Evolutionary conservation across 2,888 invertebrate genomes (phyloP), one percentile per base, ranked within the genome.

Genomic region (Cabera pusaria): DNA sequence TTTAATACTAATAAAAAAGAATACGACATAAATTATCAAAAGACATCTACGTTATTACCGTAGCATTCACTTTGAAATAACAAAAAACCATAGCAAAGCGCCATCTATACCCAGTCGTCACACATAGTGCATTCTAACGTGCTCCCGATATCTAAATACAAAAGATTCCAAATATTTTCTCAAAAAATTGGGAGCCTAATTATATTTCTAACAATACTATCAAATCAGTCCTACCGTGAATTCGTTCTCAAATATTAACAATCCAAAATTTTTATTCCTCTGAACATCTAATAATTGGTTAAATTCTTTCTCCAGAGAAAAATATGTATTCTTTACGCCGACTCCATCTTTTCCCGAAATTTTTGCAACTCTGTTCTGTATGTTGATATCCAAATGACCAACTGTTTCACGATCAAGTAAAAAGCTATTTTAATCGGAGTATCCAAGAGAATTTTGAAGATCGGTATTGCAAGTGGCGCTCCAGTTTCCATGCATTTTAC

Each of bases 191-290:
- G 19, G 31, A 44, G 39, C 21, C 26, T 44, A 19, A 22, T 6
- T 22, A 21, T 23, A 31, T 20, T 28, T 40, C 19, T 41, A 41
- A 27, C 46, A 47, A 47, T 41, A 47, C 44, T 44, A 45, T 35
- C 14, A 33, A 32, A 41, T 50, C 52, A 46, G 50, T 52, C 48
- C 52, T 50, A 52, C 42, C 19, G 27, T 40, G 40, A 40, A 40
- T 40, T 43, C 39, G 14, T 38, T 40, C 22, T 21, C 34, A 34
- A 14, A 32, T 23, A 31, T 4, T 26, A 31, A 31, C 22, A 36
- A 2, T 23, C 4, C 11, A 23, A 11, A 3, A 6, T n/a, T 23
- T 11, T 6, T 11, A n/a, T 14, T n/a, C 7, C n/a, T 16, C 14
- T 5, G 9, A 27, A 18, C 5, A 19, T 25, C 12, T 12, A 21